Conservation (phyloP, 1,140 invertebrate species). For the Diorhabda elongata region DNA sequence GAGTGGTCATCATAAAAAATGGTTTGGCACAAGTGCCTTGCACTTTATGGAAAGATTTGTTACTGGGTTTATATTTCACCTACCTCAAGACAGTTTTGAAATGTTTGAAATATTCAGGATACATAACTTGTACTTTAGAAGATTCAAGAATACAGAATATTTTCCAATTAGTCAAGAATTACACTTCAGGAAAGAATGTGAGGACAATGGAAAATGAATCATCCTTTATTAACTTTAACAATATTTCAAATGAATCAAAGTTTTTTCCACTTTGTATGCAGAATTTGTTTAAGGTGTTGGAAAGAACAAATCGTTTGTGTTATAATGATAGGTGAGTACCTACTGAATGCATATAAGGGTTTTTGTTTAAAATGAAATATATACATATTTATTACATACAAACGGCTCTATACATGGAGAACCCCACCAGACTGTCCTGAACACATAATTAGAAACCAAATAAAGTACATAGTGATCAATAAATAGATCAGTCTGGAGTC, state of each 20-base stretch:
- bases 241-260: constrained; percentile 53
- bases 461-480: no score
- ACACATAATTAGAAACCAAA: no score
- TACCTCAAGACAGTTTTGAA: constrained; percentile 48
- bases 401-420: no score
- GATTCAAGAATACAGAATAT: constrained; percentile 46
- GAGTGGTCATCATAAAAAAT: constrained; percentile 50
- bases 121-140: constrained; percentile 50
- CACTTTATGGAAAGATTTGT: constrained; percentile 53
- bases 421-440: no score
- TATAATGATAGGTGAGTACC: constrained; percentile 57
- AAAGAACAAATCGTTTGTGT: constrained; percentile 64
- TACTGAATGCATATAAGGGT: not conserved
- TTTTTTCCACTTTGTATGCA: constrained; percentile 75
- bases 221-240: constrained; percentile 42
- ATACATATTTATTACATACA: no score
- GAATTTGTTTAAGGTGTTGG: constrained; percentile 60
- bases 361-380: no score
- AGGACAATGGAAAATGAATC: constrained; percentile 27
- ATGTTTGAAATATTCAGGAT: constrained; percentile 40
- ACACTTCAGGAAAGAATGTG: constrained; percentile 29
- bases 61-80: constrained; percentile 50
- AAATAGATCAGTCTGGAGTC: no score
- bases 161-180: constrained; percentile 29
- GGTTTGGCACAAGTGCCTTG: constrained; percentile 53